phyloP scores from a whole-genome alignment of 2,113 vertebrate species.

The Rhinopomastus cyanomelas region DNA sequence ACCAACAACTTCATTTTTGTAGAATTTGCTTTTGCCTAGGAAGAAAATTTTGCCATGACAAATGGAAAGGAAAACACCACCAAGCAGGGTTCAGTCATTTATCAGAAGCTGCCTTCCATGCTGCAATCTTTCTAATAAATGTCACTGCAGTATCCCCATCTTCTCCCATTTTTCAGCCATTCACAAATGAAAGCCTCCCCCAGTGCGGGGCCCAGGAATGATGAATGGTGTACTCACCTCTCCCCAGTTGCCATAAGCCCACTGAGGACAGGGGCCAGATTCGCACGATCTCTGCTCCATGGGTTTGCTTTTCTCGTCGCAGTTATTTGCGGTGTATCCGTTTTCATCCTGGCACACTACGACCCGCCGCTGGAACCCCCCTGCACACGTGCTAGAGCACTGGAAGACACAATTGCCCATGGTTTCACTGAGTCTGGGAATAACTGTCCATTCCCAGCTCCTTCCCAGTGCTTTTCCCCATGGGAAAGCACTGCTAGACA shows the following conservation, averaged over 20 bases:
- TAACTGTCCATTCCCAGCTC: background rate
- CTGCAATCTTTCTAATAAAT: background rate
- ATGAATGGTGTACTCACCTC: conserved; percentile 78
- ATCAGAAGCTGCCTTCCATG: background rate
- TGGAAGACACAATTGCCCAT: conserved; percentile 62
- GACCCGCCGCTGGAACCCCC: conserved; percentile 94
- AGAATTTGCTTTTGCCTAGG: background rate
- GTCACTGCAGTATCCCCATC: background rate
- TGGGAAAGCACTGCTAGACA: background rate
- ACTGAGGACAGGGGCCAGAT: conserved; percentile 94
- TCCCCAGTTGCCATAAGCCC: conserved; percentile 90
- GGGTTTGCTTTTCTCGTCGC: conserved; percentile 88
- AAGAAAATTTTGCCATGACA: background rate
- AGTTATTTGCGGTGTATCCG: conserved; percentile 87
- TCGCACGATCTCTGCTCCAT: conserved; percentile 91
- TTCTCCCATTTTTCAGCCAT: conserved; percentile 19
- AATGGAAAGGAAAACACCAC: background rate
- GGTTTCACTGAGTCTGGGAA: background rate
- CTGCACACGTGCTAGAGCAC: conserved; percentile 97
- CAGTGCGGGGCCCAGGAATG: background rate
- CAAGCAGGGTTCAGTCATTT: background rate
- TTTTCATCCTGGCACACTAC: conserved; percentile 99
- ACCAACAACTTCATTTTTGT: background rate
- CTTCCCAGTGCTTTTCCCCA: background rate
- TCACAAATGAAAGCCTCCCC: background rate